Base-by-base conservation (phyloP, 2,113 vertebrate genomes). In the Lophura nycthemera region DNA sequence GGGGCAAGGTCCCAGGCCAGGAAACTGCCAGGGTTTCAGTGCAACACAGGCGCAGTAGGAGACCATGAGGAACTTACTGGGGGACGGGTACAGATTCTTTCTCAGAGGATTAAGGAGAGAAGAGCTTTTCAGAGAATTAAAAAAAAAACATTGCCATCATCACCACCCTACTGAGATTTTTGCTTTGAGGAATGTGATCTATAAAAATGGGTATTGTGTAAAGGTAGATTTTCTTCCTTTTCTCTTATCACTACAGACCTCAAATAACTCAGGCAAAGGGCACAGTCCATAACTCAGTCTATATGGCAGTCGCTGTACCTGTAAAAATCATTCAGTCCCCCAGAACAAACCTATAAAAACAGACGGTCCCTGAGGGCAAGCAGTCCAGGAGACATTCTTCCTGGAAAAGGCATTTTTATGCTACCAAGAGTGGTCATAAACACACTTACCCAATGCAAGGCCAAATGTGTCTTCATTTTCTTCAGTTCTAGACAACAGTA, bases 401-500 rank as follows among this genome's bases (percentile, higher is more conserved):
- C 43, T 75, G 63, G 63, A 71, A 81, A 93, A 59, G 48, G 38
- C 16, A 57, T 65, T 82, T 78, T 93, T 63, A 34, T 83, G 30
- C 22, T 48, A 63, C 40, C 9, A 73, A 48, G 43, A 66, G 89
- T 69, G 25, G 57, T 79, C 54, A 83, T 79, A 90, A 69, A 64
- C 43, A 69, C 48, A 52, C 13, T 81, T 75, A 63, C 2, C 61
- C 70, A 87, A 32, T 82, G 30, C 27, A 65, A 92, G 36, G 11
- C 6, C 86, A 92, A 94, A 72, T 0, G 1, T 10, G 57, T 30
- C 52, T 61, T 88, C 36, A 69, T 84, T 89, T 75, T 89, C 14
- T 47, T 34, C 50, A 76, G 15, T 88, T 90, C 70, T 60, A 88
- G 81, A 74, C 74, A 92, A 80, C 36, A 87, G 25, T 21, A 13